These are phyloP conservation scores for Harlomillsia oculata DNA, from an alignment of 1,140 invertebrate species.

Conservation along the genomic window DNA sequence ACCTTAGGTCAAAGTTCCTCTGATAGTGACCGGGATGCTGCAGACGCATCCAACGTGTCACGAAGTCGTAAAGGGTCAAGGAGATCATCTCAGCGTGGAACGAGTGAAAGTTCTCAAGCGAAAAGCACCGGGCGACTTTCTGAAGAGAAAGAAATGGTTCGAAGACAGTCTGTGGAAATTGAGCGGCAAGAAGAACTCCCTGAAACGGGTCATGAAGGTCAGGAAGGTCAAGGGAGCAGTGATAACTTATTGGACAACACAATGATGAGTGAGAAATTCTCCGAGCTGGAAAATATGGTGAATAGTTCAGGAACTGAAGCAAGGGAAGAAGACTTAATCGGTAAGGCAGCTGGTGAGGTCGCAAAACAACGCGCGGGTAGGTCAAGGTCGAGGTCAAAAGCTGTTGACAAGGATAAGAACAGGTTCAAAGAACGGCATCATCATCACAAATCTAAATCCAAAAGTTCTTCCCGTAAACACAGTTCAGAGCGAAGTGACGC, in stretches of 20 bases:
- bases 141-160: not conserved
- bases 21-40: slow-evolving; percentile 1
- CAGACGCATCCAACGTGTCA: not conserved
- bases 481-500: too few species aligned
- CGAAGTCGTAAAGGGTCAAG: not conserved
- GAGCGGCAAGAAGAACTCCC: not conserved
- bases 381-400: not conserved
- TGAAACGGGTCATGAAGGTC: not conserved
- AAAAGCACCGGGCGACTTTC: not conserved
- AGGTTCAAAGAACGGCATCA: not conserved
- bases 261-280: slow-evolving; percentile 27
- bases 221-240: slow-evolving; percentile 8
- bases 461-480: slow-evolving; percentile 6
- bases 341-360: not conserved
- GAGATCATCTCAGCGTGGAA: not conserved
- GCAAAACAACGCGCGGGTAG: not conserved
- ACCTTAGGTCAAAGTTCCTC: not conserved
- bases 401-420: not conserved
- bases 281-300: slow-evolving; percentile 25
- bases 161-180: not conserved
- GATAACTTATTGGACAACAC: slow-evolving; percentile 13
- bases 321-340: slow-evolving; percentile 24
- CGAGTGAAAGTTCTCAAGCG: not conserved
- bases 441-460: not conserved
- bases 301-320: slow-evolving; percentile 26